Conservation (phyloP, 2,888 invertebrate genomes). For the Diarsia dahlii region DNA sequence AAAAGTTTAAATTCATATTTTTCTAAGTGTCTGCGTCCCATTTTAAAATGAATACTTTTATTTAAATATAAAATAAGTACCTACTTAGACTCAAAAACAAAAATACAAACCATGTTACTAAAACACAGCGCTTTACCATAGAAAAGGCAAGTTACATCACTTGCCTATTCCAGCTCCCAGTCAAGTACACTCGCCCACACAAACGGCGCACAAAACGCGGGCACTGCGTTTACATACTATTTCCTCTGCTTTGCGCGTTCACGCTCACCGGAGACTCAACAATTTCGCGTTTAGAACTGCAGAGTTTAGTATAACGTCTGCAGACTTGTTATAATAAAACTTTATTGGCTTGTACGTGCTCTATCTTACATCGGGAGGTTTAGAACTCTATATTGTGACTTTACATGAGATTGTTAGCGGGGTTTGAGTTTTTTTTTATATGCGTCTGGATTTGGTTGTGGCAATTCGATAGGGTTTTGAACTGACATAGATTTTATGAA, state of each 20-base stretch:
- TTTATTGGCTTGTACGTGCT: conserved; percentile 64
- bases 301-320: conserved; percentile 58
- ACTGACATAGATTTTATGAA: too few relatives aligned
- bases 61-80: too few relatives aligned
- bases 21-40: too few relatives aligned
- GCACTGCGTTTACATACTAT: conserved; percentile 83
- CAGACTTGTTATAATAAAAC: conserved; percentile 66
- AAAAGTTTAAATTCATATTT: too few relatives aligned
- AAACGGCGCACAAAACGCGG: conserved; percentile 59
- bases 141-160: background rate
- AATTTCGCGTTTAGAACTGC: conserved; percentile 68
- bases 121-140: background rate
- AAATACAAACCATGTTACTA: background rate
- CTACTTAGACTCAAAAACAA: too few relatives aligned
- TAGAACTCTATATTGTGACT: conserved; percentile 48
- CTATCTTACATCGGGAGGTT: conserved; percentile 52
- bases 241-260: conserved; percentile 78
- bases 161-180: background rate
- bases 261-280: conserved; percentile 70
- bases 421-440: conserved; percentile 13
- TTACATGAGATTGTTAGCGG: conserved; percentile 32
- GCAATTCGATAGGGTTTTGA: conserved; percentile 6
- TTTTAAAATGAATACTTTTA: too few relatives aligned
- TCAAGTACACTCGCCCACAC: conserved; percentile 39
- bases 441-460: conserved; percentile 7